Evolutionary conservation across 1,140 invertebrate species (phyloP), one percentile per base, ranked within the genome.

Genomic region (Scaptomyza hsui): DNA sequence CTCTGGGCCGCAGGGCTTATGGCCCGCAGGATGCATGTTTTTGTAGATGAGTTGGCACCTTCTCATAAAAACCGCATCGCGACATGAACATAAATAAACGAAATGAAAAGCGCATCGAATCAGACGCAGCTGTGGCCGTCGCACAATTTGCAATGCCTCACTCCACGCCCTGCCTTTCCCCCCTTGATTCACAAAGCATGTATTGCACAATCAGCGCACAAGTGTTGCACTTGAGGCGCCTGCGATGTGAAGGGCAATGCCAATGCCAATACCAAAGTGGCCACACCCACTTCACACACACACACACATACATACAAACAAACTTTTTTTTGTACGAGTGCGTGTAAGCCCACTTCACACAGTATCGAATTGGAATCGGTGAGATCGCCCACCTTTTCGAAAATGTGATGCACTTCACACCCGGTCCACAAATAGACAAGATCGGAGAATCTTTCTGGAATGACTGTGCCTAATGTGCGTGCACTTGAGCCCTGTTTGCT

Each of bases 361-460:
- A 61, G 49, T 65, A 42, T 55, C 56, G 65, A 68, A 69, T 73
- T 56, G 51, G 64, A 55, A 68, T 68, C 63, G 56, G 35, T 68
- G 42, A 47, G 63, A 67, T 68, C 68, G 71, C 80, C 78, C 82
- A 88, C 82, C 81, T 88, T 72, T 80, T 47, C 45, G 47, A 53
- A 61, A 86, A 85, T 80, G 77, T 85, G 80, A 72, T 69, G 73
- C 82, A 88, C 74, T 86, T 86, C 67, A 88, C 81, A 86, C 81
- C 77, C 60, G 68, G 45, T 62, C 57, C 16, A 72, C 49, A 57
- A 81, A 76, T 61, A 76, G 78, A 60, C 21, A n/a, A 61, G 65
- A 63, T 70, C 42, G 16, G 45, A 49, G 57, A 45, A 55, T 59
- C 53, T 53, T 68, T 63, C 73, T 24, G 59, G 32, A 39, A 86